Evolutionary conservation across 2,113 vertebrate species (phyloP).

Genomic region (Hippocampus guttulatus): DNA sequence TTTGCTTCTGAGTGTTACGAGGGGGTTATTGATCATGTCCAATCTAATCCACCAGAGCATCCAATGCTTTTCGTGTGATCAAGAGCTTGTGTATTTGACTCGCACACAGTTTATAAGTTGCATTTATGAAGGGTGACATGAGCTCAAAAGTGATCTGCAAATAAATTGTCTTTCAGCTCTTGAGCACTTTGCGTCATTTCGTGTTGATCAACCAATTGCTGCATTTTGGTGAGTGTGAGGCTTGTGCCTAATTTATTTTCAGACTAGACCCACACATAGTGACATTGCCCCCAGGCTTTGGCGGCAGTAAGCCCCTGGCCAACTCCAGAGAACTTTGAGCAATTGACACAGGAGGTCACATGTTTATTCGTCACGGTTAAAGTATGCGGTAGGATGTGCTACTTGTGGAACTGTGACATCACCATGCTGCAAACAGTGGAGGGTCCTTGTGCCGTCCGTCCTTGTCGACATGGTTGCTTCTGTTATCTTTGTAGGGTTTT

Average conservation of each 20-base stretch:
- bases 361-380: slow-evolving; percentile 43
- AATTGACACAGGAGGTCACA: slow-evolving; percentile 47
- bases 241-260: slow-evolving; percentile 4
- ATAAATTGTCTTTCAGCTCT: slow-evolving; percentile 32
- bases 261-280: slow-evolving; percentile 1
- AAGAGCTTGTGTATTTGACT: slow-evolving; percentile 12
- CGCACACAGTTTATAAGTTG: neutral
- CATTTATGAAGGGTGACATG: slow-evolving; percentile 2
- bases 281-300: slow-evolving; percentile 17
- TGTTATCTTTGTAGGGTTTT: neutral
- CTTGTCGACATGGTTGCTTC: neutral
- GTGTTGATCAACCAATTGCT: slow-evolving; percentile 29
- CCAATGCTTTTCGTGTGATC: slow-evolving; percentile 5
- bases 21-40: slow-evolving; percentile 65
- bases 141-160: slow-evolving; percentile 6
- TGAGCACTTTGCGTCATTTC: slow-evolving; percentile 22
- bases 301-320: slow-evolving; percentile 6
- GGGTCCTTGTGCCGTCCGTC: neutral
- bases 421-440: slow-evolving; percentile 16
- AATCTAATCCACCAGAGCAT: slow-evolving; percentile 37
- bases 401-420: slow-evolving; percentile 27
- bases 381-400: slow-evolving; percentile 30
- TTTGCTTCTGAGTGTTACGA: slow-evolving; percentile 52
- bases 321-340: slow-evolving; percentile 19
- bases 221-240: slow-evolving; percentile 6